Conservation (phyloP, 2,888 invertebrate genomes). For the Colostygia pectinataria region DNA sequence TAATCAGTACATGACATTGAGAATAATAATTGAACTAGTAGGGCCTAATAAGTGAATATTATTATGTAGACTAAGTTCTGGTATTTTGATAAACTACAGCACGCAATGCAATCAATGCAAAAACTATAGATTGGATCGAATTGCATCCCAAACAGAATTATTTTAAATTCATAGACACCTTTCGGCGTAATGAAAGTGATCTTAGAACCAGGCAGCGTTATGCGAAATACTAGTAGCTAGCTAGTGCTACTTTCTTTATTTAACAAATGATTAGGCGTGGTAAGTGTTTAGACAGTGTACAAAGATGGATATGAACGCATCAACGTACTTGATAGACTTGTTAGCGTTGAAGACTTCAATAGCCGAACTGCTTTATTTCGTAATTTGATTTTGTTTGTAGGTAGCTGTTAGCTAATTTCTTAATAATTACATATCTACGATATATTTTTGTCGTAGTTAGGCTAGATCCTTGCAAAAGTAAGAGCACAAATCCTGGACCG, state of each 20-base stretch:
- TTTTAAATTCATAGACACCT: not conserved
- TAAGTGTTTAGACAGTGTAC: constrained; percentile 1
- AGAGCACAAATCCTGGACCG: constrained; percentile 41
- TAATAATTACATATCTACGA: too few species aligned
- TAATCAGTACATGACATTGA: constrained; percentile 19
- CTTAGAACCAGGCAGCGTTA: too few species aligned
- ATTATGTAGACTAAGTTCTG: too few species aligned
- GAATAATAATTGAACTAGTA: not conserved
- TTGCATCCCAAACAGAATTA: not conserved
- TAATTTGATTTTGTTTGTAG: constrained; percentile 7
- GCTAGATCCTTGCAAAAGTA: constrained; percentile 31
- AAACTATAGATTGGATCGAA: too few species aligned
- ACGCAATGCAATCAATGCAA: too few species aligned
- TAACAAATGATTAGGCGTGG: not conserved
- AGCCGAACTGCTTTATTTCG: constrained; percentile 20
- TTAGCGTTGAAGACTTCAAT: constrained; percentile 7
- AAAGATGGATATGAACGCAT: constrained; percentile 12
- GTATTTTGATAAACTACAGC: too few species aligned
- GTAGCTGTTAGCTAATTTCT: too few species aligned
- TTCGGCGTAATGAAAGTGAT: not conserved
- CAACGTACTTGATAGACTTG: constrained; percentile 18
- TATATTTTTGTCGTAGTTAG: too few species aligned
- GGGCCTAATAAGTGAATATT: not conserved
- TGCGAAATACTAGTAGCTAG: too few species aligned
- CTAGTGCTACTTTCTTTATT: too few species aligned